Evolutionary conservation across 2,888 invertebrate genomes (phyloP), one percentile per base, ranked within the genome.

Genomic region (Parnassius glacialis): DNA sequence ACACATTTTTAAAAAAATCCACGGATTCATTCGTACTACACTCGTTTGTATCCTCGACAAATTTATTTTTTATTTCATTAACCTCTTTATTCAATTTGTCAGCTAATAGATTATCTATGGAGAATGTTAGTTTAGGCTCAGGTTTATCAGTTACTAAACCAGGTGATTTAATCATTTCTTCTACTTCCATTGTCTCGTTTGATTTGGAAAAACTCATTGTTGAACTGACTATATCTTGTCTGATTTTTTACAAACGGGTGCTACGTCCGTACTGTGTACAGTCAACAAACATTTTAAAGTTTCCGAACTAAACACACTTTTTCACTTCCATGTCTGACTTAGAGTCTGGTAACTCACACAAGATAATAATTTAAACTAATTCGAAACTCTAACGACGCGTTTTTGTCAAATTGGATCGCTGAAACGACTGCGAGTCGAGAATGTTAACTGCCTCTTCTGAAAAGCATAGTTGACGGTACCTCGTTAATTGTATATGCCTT

Each of bases 331-430:
- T 59, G 42, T 62, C 63, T 62, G 67, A 67, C 69, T 67, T 67
- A 69, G 66, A 65, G 65, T 72, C 72, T 68, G 64, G 68, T 70
- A 67, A 64, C 68, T 78, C 80, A 70, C 74, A 66, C 72, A 70
- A 71, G 72, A 70, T 73, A 73, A 82, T 80, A 81, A 84, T 84
- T 84, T 82, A 80, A 78, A 87, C 90, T 85, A 84, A 90, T 87
- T 80, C 76, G 79, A 84, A 80, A 76, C 70, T 75, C 80, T 78
- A 81, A 81, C 83, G 86, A 84, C 78, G 82, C 87, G 90, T 90
- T 90, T 88, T 88, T 88, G 87, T 90, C 90, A 89, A 81, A 88
- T 87, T 83, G 87, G 80, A 73, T 75, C 80, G 79, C 81, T 84
- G 85, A 83, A 86, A 82, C 80, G 80, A 80, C 83, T 78, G 72